phyloP scores from a whole-genome alignment of 2,888 invertebrate genomes.

The Stenodema calcarata region DNA sequence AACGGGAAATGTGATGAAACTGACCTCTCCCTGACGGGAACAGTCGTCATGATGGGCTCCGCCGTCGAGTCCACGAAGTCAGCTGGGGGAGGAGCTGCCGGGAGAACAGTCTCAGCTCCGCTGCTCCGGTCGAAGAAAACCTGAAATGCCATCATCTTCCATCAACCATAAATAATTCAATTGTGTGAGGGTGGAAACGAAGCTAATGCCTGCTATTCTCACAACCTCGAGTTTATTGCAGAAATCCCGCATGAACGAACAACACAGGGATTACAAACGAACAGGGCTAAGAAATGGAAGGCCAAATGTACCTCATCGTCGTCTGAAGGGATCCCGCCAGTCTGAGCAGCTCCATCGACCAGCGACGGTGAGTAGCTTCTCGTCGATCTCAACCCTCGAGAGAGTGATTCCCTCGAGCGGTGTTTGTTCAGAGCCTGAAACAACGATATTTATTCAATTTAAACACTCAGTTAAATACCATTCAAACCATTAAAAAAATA shows the following conservation, averaged over 20 bases:
- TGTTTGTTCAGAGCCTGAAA: conserved; percentile 58
- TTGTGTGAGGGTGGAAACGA: too few relatives aligned
- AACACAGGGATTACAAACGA: too few relatives aligned
- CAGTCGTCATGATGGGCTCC: conserved; percentile 43
- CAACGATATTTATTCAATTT: neutral
- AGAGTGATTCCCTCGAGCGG: conserved; percentile 44
- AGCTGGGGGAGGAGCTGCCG: conserved; percentile 50
- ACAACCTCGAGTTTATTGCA: too few relatives aligned
- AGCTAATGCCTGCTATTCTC: too few relatives aligned
- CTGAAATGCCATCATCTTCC: conserved; percentile 35
- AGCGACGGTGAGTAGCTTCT: conserved; percentile 57
- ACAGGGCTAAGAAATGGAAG: too few relatives aligned
- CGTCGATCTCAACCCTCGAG: conserved; percentile 34
- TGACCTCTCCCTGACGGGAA: conserved; percentile 53
- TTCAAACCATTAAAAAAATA: too few relatives aligned
- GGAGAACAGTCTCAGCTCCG: conserved; percentile 52
- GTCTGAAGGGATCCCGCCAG: conserved; percentile 51
- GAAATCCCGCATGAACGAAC: too few relatives aligned
- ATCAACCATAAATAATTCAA: too few relatives aligned
- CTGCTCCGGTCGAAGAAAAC: conserved; percentile 56
- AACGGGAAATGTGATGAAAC: neutral
- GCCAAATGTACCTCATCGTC: conserved; percentile 57
- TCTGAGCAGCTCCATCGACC: conserved; percentile 53
- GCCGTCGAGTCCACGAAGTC: conserved; percentile 52
- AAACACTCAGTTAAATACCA: too few relatives aligned